Percentiles rank a stretch among this genome's conserved stretches.
phyloP scores from a whole-genome alignment of 2,113 vertebrate genomes.

The Lophotis ruficrista region DNA sequence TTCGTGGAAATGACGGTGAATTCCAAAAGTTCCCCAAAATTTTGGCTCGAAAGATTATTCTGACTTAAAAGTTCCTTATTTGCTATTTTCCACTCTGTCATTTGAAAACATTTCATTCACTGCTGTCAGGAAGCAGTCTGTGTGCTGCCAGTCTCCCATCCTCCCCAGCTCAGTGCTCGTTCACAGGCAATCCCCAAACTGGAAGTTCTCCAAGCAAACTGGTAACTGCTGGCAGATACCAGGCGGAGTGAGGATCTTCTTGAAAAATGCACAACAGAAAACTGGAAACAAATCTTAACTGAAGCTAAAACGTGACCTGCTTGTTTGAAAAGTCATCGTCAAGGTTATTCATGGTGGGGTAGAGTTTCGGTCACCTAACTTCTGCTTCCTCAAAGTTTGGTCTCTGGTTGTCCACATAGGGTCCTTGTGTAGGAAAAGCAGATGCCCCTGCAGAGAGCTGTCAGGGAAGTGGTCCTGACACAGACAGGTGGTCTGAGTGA shows the following conservation, averaged over 20 bases:
- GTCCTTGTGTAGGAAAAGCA: not conserved
- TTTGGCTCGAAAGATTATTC: not conserved
- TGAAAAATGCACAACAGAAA: not conserved
- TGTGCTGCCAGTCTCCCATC: not conserved
- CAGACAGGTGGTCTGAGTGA: not conserved
- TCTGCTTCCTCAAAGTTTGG: not conserved
- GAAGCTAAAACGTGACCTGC: not conserved
- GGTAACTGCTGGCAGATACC: not conserved
- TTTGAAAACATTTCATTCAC: not conserved
- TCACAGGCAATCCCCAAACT: not conserved
- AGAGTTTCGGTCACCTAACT: not conserved
- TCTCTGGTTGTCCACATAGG: not conserved
- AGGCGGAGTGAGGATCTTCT: not conserved
- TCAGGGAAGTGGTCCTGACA: too few relatives aligned
- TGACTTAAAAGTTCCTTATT: not conserved
- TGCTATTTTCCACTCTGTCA: not conserved
- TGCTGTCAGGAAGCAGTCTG: rapidly evolving
- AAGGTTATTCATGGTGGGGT: not conserved
- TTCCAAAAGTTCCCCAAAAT: not conserved
- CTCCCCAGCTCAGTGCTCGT: not conserved
- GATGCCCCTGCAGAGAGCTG: not conserved
- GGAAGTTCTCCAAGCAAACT: not conserved
- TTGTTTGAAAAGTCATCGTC: too few relatives aligned
- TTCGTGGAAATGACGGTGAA: not conserved
- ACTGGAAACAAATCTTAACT: not conserved